Evolutionary conservation across 2,888 invertebrate species (phyloP), one percentile per base, ranked within the genome.

Genomic region (Brachyptera risi): DNA sequence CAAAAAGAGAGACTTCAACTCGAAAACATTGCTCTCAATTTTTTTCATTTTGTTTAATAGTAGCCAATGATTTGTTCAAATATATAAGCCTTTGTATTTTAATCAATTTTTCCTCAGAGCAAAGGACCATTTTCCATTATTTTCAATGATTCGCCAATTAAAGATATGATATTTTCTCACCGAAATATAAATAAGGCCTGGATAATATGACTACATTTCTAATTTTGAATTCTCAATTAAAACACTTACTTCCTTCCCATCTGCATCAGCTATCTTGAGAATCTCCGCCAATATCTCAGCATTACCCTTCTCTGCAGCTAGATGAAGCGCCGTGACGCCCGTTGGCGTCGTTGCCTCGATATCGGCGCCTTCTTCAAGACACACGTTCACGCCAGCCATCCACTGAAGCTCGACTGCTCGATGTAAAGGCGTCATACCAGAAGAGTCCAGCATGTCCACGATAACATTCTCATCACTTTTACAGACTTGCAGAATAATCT

Each of bases 261-360:
- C 56, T 11, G 68, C 76, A 68, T 79, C 79, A 0, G 78, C 76
- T 3, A 79, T 71, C 24, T 78, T 76, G 1, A 81, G 72, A 1
- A 83, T 77, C 73, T 81, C 80, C 50, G 74, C 76, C 0, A 82
- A 70, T 0, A 82, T 76, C 11, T 78, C 78, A 11, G 77, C 42
- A 63, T 80, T 77, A 0, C 80, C 81, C 11, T 76, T 68, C 1
- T 76, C 74, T 24, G 81, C 81, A 50, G 82, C 81, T 26, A 80
- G 76, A 68, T 83, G 82, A 2, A 82, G 74, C 3, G 80, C 78
- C 3, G 81, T 81, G 68, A 79, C 77, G 9, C 78, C 79, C 27
- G 79, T 76, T 15, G 78, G 76, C 56, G 70, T 68, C 35, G 62
- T 67, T 19, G 68, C 67, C 42, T 66, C 76, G 5, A 81, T 76